Evolutionary conservation across 2,797 vertebrate genomes (phyloP).

Genomic region (Rhinophrynus dorsalis): DNA sequence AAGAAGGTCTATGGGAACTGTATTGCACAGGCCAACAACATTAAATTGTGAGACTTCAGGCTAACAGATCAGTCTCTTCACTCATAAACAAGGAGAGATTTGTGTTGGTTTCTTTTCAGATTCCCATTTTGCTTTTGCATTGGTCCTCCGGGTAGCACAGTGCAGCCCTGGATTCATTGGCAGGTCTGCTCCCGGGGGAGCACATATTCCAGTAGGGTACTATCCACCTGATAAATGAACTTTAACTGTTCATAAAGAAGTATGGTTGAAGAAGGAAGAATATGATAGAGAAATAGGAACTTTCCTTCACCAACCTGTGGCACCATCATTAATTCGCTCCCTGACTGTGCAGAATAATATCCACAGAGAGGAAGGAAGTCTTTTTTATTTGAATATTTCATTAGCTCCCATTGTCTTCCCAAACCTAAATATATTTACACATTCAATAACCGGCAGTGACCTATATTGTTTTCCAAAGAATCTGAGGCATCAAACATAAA

Average conservation of each 20-base stretch:
- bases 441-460: constrained; percentile 68
- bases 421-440: constrained; percentile 74
- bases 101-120: too few relatives aligned
- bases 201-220: too few relatives aligned
- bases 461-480: constrained; percentile 65
- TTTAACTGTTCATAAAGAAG: background rate
- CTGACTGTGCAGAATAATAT: constrained; percentile 73
- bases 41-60: too few relatives aligned
- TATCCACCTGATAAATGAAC: too few relatives aligned
- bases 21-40: too few relatives aligned
- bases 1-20: too few relatives aligned
- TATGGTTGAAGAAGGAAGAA: background rate
- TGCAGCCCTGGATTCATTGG: too few relatives aligned
- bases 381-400: constrained; percentile 76
- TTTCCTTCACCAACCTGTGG: constrained; percentile 11
- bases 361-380: constrained; percentile 59
- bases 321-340: constrained; percentile 71
- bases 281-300: constrained; percentile 16
- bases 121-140: too few relatives aligned
- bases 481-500: constrained; percentile 60
- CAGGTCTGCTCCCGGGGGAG: too few relatives aligned
- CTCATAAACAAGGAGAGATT: too few relatives aligned
- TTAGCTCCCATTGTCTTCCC: constrained; percentile 69
- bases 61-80: too few relatives aligned
- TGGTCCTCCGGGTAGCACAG: too few relatives aligned